These are phyloP conservation scores for Melipona quadrifasciata DNA, from an alignment of 1,140 invertebrate species.

Conservation along the genomic window DNA sequence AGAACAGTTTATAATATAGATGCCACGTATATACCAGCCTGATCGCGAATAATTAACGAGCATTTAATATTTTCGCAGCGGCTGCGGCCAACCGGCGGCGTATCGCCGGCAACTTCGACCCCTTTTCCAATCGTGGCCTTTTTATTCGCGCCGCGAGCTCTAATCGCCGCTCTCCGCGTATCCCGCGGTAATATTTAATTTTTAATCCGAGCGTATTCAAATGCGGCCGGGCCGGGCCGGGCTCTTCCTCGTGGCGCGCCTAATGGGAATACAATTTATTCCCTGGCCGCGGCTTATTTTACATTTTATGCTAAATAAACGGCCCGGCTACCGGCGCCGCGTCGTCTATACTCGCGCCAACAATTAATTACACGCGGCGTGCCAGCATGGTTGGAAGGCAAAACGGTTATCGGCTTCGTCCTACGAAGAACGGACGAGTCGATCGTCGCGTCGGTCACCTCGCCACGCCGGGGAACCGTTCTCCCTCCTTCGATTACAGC, in stretches of 20 bases:
- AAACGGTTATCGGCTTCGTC: conserved; percentile 11
- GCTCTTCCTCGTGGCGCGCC: conserved; percentile 47
- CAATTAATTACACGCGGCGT: conserved; percentile 52
- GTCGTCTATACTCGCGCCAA: conserved; percentile 41
- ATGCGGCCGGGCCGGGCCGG: conserved; percentile 57
- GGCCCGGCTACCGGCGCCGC: conserved; percentile 22
- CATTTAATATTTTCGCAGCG: conserved; percentile 47
- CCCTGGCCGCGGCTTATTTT: conserved; percentile 76
- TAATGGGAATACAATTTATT: conserved; percentile 80
- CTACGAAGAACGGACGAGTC: conserved; percentile 12
- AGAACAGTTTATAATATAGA: neutral
- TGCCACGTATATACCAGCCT: neutral
- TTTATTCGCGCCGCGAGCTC: conserved; percentile 59
- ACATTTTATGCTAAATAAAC: conserved; percentile 80
- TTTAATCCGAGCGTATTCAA: conserved; percentile 78
- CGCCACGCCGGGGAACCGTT: too few species aligned
- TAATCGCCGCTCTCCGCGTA: conserved; percentile 69
- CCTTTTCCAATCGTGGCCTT: conserved; percentile 48
- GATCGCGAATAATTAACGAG: conserved; percentile 62
- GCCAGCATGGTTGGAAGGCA: neutral
- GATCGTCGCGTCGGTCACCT: neutral
- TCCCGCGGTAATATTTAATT: conserved; percentile 76
- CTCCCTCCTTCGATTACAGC: too few species aligned
- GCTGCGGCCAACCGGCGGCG: conserved; percentile 15
- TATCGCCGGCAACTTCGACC: conserved; percentile 39